Evolutionary conservation across 2,113 vertebrate genomes (phyloP), one percentile per base, ranked within the genome.

Genomic region (Baryphthengus martii): DNA sequence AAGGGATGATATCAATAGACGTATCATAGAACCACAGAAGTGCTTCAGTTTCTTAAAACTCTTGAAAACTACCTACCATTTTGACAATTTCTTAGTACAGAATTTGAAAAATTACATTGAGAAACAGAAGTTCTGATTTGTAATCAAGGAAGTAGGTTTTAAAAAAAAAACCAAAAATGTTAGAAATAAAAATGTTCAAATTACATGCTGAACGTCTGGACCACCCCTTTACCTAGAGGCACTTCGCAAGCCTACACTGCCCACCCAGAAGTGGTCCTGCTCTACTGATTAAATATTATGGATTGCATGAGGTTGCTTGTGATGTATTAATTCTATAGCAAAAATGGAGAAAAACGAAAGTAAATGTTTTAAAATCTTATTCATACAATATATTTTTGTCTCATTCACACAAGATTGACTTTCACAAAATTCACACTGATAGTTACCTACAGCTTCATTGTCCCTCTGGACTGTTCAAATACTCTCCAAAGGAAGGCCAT

Each of bases 331-430:
- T 47, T 72, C 24, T 75, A 26, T 26, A 74, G 20, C 8, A 67
- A 93, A 63, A 91, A 82, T 2, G 7, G 82, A 62, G 37, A 74
- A 62, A 85, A 91, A 42, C 9, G 18, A 80, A 90, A 70, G 8
- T 20, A 79, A 89, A 20, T 83, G n/a, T 70, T 75, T 91, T 93
- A 67, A 81, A n/a, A 74, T 88, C 26, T 82, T 47, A 97, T 76
- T 95, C 84, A 94, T 37, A 78, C 73, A 88, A 79, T 55, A 31
- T 39, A 80, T 67, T 50, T 70, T 78, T 55, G 83, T 67, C 25
- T 81, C 18, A 88, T 78, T 29, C 26, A 70, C 82, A 86, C 24
- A 35, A 45, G 70, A 94, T 3, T 47, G 50, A 68, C 37, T 45
- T 74, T 86, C 58, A 80, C 45, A 61, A 28, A 95, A 90, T 56